Percentiles rank a stretch among this genome's conserved stretches.
Conservation (phyloP, 2,888 invertebrate species). For the Proisotoma minuta region DNA sequence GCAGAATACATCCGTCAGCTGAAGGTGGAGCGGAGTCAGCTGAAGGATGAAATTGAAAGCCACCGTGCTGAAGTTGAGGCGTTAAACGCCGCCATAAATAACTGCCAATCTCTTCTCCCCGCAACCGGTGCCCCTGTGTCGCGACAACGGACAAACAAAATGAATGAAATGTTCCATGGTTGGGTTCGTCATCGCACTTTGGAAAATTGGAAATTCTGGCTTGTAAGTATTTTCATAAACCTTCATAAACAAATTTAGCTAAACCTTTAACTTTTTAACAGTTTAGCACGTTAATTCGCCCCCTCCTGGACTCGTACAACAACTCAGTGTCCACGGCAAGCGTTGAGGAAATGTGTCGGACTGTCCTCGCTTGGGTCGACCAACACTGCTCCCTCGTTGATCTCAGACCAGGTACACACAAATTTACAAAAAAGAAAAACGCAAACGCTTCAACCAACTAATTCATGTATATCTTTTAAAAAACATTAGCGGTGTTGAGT, state of each 20-base stretch:
- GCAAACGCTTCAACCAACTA: no score
- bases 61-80: conserved; percentile 83
- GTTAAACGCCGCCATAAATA: conserved; percentile 84
- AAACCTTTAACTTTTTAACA: conserved; percentile 51
- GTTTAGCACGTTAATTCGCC: conserved; percentile 88
- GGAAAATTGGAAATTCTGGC: conserved; percentile 97
- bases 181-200: conserved; percentile 80
- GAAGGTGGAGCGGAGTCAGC: conserved; percentile 74
- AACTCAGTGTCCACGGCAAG: conserved; percentile 86
- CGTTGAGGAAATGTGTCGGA: conserved; percentile 83
- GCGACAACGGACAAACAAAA: conserved; percentile 78
- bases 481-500: conserved; percentile 90
- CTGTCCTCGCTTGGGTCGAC: conserved; percentile 89
- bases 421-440: no score
- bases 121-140: conserved; percentile 93
- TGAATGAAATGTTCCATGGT: conserved; percentile 89
- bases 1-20: conserved; percentile 90
- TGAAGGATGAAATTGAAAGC: conserved; percentile 84
- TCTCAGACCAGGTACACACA: conserved; percentile 75
- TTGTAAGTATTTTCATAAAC: conserved; percentile 62
- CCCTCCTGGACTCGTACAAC: conserved; percentile 84
- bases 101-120: conserved; percentile 89
- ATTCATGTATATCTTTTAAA: no score
- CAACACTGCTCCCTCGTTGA: conserved; percentile 92
- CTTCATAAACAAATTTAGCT: background rate